Evolutionary conservation across 2,113 vertebrate species (phyloP), one percentile per base, ranked within the genome.

Genomic region (Sturnira hondurensis): DNA sequence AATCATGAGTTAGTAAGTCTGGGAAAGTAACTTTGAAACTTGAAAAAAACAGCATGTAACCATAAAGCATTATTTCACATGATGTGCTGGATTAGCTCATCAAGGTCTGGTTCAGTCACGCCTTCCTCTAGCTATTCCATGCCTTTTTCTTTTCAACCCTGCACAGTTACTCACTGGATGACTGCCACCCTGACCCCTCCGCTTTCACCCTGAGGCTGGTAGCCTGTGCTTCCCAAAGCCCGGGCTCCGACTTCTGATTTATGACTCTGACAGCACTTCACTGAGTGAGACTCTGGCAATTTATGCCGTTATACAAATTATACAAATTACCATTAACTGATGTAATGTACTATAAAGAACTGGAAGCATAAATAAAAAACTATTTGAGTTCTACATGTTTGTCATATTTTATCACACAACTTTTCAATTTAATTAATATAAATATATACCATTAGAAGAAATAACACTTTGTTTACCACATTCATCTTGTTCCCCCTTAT

Each of bases 261-360:
- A 98, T 98, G 97, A 97, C 96, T 98, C 97, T 97, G 97, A 98
- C 94, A 98, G 93, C 97, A 98, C 94, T 98, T 98, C 96, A 96
- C 90, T 93, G 86, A 97, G 56, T 97, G 96, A 98, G 89, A 96
- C 91, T 98, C 98, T 98, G 95, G 97, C 97, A 98, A 98, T 98
- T 98, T 98, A 98, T 98, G 97, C 98, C 98, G 98, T 98, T 98
- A 98, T 97, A 98, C 97, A 98, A 98, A 98, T 98, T 98, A 99
- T 97, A 98, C 97, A 98, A 98, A 98, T 98, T 98, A 96, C 93
- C 98, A 98, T 98, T 98, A 98, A 98, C 98, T 97, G 97, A 98
- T 98, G 97, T 98, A 98, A 98, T 98, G 98, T 98, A 98, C 97
- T 98, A 98, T 98, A 98, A 98, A 98, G 97, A 98, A 98, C 96